phyloP scores from a whole-genome alignment of 2,113 vertebrate species.

The Cettia cetti region DNA sequence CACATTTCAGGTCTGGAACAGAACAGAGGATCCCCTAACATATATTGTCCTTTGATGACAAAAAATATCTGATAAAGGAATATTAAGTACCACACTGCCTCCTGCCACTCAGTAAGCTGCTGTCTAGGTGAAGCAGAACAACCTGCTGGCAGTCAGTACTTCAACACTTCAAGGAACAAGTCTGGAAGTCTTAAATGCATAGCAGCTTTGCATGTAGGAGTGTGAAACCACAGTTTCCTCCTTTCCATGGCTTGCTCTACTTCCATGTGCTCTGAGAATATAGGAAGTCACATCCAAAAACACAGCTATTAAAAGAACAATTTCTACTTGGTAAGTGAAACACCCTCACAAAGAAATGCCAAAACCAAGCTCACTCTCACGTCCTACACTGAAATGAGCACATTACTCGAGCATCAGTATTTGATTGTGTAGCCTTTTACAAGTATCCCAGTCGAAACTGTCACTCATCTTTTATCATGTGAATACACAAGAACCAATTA shows the following conservation, averaged over 20 bases:
- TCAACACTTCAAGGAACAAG: not conserved
- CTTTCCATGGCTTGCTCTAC: not conserved
- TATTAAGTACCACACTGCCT: not conserved
- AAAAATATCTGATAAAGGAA: not conserved
- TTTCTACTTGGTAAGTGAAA: not conserved
- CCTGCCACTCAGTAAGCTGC: not conserved
- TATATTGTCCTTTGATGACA: not conserved
- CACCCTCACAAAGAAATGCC: not conserved
- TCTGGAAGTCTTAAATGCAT: not conserved
- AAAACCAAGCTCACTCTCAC: not conserved
- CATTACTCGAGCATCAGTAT: not conserved
- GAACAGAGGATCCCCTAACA: not conserved
- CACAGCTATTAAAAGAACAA: not conserved
- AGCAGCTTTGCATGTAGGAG: not conserved
- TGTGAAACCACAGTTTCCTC: conserved; percentile 34
- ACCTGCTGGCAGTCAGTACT: not conserved
- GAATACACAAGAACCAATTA: not conserved
- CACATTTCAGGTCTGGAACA: not conserved
- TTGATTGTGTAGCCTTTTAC: not conserved
- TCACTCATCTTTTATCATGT: not conserved
- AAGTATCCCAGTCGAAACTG: not conserved
- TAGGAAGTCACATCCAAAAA: not conserved
- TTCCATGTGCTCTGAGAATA: not conserved
- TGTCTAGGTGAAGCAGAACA: not conserved
- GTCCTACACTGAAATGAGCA: not conserved